These are phyloP conservation scores for Urophycis tenuis DNA, from an alignment of 2,797 vertebrate species.

Conservation along the genomic window DNA sequence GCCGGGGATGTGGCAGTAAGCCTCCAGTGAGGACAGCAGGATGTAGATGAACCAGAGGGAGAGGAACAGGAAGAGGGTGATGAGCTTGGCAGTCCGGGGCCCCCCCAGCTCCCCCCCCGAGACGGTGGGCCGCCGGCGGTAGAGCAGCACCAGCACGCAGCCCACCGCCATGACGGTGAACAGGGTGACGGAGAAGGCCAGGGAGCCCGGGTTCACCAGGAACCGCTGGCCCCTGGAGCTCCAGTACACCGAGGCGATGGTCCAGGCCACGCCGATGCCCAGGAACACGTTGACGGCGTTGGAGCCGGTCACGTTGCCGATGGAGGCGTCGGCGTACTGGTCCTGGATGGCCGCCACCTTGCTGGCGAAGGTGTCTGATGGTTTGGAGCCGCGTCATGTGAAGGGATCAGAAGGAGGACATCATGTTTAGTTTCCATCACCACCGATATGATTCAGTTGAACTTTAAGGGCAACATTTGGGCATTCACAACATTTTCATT, in stretches of 20 bases:
- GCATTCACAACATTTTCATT: not conserved
- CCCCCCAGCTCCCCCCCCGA: constrained; percentile 77
- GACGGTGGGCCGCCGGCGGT: constrained; percentile 71
- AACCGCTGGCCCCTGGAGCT: constrained; percentile 68
- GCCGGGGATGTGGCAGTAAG: constrained; percentile 77
- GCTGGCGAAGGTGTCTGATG: constrained; percentile 80
- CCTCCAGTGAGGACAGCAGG: constrained; percentile 76
- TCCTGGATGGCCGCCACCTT: constrained; percentile 84
- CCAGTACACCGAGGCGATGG: constrained; percentile 79
- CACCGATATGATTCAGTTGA: not conserved
- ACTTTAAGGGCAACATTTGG: not conserved
- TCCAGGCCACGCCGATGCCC: constrained; percentile 85
- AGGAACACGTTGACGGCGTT: constrained; percentile 84
- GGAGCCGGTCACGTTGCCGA: constrained; percentile 83
- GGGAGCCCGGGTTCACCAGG: constrained; percentile 71
- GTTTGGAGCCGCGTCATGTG: not conserved
- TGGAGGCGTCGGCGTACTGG: constrained; percentile 81
- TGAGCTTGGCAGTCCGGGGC: constrained; percentile 73
- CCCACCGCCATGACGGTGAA: constrained; percentile 77
- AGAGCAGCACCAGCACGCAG: constrained; percentile 67
- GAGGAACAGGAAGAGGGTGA: constrained; percentile 74
- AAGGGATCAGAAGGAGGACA: not conserved
- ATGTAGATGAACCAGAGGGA: constrained; percentile 80
- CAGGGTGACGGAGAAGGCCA: constrained; percentile 83
- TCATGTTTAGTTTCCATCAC: not conserved